Evolutionary conservation across 1,140 invertebrate genomes (phyloP).

Genomic region (Anastrepha obliqua): DNA sequence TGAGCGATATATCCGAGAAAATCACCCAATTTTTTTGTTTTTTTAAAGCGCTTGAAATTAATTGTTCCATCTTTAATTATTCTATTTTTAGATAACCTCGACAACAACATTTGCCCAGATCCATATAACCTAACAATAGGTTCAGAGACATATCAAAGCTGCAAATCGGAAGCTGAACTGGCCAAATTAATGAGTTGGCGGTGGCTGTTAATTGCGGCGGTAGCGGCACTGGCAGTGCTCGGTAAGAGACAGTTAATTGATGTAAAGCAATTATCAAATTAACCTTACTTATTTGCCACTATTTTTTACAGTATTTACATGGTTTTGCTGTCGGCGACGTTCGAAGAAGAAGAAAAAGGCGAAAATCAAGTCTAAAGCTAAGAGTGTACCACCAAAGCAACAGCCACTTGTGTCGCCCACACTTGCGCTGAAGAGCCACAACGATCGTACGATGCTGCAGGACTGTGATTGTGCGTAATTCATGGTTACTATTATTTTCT

Average conservation of each 20-base stretch:
- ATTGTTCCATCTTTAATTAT: not conserved
- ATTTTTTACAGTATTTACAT: constrained; percentile 60
- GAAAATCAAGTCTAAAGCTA: constrained; percentile 53
- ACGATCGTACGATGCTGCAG: constrained; percentile 53
- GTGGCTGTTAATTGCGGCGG: constrained; percentile 64
- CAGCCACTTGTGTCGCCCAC: constrained; percentile 34
- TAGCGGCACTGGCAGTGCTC: constrained; percentile 61
- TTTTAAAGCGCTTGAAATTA: no score
- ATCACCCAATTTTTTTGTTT: no score
- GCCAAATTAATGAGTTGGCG: constrained; percentile 58
- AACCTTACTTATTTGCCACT: not conserved
- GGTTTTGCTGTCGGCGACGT: constrained; percentile 64
- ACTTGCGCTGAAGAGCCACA: constrained; percentile 39
- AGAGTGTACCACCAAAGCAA: not conserved
- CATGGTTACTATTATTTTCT: not conserved
- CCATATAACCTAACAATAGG: constrained; percentile 70
- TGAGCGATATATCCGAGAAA: no score
- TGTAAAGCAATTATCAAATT: constrained; percentile 27
- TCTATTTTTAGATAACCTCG: constrained; percentile 64
- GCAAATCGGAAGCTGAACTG: constrained; percentile 57
- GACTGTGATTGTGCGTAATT: constrained; percentile 65
- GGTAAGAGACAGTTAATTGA: constrained; percentile 36
- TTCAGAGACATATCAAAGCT: constrained; percentile 65
- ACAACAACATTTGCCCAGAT: constrained; percentile 65
- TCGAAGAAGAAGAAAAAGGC: constrained; percentile 59